Conservation (phyloP, 1,140 invertebrate genomes). For the Nylanderia fulva region DNA sequence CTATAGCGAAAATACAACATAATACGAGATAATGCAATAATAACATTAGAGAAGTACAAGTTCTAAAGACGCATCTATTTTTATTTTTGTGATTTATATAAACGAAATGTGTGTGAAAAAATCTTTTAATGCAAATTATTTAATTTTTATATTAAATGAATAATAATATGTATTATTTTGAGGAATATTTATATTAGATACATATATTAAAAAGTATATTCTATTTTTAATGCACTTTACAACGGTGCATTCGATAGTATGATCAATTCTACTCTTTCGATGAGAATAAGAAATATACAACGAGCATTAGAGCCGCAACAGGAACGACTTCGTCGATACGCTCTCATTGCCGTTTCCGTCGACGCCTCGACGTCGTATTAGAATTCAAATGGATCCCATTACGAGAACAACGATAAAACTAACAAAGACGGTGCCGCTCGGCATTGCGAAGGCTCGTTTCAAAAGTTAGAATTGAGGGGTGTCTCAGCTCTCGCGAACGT, state of each 20-base stretch:
- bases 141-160: slow-evolving; percentile 11
- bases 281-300: slow-evolving; percentile 5
- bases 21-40: not conserved
- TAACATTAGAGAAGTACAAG: not conserved
- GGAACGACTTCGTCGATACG: slow-evolving; percentile 31
- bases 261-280: not conserved
- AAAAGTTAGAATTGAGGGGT: slow-evolving; percentile 73
- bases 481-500: slow-evolving; percentile 41
- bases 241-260: not conserved
- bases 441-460: slow-evolving; percentile 64
- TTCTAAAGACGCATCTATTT: not conserved
- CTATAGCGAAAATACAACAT: not conserved
- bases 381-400: slow-evolving; percentile 82
- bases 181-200: slow-evolving; percentile 5
- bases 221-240: not conserved
- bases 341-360: slow-evolving; percentile 52
- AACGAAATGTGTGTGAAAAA: not conserved
- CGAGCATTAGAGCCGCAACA: not conserved
- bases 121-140: too few species aligned
- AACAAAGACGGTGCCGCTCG: slow-evolving; percentile 77
- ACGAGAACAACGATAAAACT: slow-evolving; percentile 82
- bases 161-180: not conserved
- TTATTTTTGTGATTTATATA: not conserved
- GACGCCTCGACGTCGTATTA: slow-evolving; percentile 76
- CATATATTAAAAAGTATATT: not conserved